A percentile compares a stretch with the other conserved stretches of the same genome.
Evolutionary conservation across 2,888 invertebrate species (phyloP).

Genomic region (Drosophila gaucha): DNA sequence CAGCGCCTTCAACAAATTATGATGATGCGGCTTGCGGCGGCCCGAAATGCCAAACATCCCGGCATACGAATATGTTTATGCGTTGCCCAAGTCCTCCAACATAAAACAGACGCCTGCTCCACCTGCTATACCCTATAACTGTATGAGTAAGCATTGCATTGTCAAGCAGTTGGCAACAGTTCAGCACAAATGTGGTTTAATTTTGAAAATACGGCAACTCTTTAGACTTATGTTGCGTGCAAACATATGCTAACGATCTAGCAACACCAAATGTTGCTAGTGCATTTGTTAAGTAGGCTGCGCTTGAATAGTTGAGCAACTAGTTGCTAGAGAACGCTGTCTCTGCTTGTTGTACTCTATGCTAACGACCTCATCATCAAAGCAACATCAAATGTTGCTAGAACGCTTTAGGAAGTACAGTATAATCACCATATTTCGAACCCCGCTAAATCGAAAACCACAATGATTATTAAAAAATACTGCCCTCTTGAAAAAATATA

Average conservation of each 20-base stretch:
- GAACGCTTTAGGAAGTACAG: too few relatives aligned
- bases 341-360: too few relatives aligned
- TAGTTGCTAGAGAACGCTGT: background rate
- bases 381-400: too few relatives aligned
- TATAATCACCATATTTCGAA: too few relatives aligned
- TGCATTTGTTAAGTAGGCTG: background rate
- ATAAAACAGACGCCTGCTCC: constrained; percentile 43
- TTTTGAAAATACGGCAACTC: background rate
- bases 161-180: background rate
- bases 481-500: too few relatives aligned
- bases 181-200: too few relatives aligned
- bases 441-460: too few relatives aligned
- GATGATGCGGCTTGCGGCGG: constrained; percentile 50
- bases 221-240: too few relatives aligned
- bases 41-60: constrained; percentile 52
- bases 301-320: background rate
- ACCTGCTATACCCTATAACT: constrained; percentile 5
- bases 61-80: constrained; percentile 36
- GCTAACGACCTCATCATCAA: too few relatives aligned
- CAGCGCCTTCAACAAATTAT: constrained; percentile 64
- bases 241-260: background rate
- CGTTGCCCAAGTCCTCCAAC: constrained; percentile 43
- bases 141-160: background rate
- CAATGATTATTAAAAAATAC: too few relatives aligned
- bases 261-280: background rate